Evolutionary conservation across 2,113 vertebrate species (phyloP), one percentile per base, ranked within the genome.

Genomic region (Leucoraja erinaceus): DNA sequence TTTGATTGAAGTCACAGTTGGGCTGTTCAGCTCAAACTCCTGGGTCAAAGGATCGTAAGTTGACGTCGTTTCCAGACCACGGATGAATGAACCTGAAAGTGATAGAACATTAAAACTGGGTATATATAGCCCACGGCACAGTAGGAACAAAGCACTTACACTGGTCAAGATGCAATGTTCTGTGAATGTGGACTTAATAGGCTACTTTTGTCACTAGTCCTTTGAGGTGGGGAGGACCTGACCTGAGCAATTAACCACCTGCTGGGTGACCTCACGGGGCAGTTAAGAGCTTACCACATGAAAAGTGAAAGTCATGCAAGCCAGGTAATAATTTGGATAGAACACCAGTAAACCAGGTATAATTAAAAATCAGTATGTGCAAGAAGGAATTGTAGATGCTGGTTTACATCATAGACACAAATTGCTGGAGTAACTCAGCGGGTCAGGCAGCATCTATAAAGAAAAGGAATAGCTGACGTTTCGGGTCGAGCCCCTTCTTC

Each of bases 1-100:
- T 94, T 99, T 99, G 94, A 99, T 99, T 93, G 99, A 99, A 93
- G 97, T 98, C 94, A 99, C 96, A 0, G 99, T 99, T 66, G 99
- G 99, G 94, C 98, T 98, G 95, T 99, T 98, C 93, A 99, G 94
- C 78, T 99, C 97, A 95, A 99, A 99, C 94, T 99, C 98, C 94
- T 99, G 97, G 0, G 98, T 98, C 76, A 97, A 94, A 8, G 98
- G 97, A 93, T 99, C 98, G 0, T 97, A 99, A 3, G 98, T 99
- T 93, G 98, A 98, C 12, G 98, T 99, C 66, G 99, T 99, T 96
- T 99, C 99, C 90, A 99, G 94, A 38, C 97, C 98, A 93, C 99
- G 96, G 93, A 99, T 96, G 93, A 99, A 98, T 66, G 99, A 98
- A 92, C 99, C 99, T 99, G 83, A 70, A 94, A 94, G 68, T 10